These are phyloP conservation scores for Chloroclysta siterata DNA, from an alignment of 2,888 invertebrate species.

Conservation along the genomic window DNA sequence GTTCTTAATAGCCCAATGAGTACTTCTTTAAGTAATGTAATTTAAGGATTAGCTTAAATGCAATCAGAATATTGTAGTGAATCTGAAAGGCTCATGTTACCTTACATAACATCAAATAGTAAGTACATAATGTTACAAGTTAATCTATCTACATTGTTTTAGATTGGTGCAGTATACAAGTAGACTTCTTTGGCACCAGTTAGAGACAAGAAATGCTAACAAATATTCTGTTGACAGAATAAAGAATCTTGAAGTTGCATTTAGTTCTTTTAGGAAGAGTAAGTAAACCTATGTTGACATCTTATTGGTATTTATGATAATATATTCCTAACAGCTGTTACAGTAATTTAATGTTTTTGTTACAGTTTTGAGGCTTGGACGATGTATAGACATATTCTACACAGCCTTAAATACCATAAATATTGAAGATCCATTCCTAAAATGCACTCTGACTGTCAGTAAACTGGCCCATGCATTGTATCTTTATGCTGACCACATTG, in stretches of 20 bases:
- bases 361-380: conserved; percentile 93
- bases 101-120: no score
- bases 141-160: conserved; percentile 42
- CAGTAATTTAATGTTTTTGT: conserved; percentile 2
- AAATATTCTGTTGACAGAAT: conserved; percentile 89
- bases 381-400: conserved; percentile 92
- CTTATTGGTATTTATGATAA: no score
- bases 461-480: conserved; percentile 92
- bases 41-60: no score
- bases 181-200: conserved; percentile 91
- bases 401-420: conserved; percentile 89
- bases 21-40: no score
- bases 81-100: no score
- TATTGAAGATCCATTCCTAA: conserved; percentile 88
- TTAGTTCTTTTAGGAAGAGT: conserved; percentile 95
- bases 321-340: no score
- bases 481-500: conserved; percentile 93
- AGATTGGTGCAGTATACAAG: conserved; percentile 94
- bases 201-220: conserved; percentile 86
- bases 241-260: conserved; percentile 91
- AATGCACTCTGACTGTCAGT: conserved; percentile 90
- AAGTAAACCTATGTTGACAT: conserved; percentile 48
- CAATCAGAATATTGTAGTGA: no score
- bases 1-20: no score
- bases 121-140: no score